Base-by-base conservation (phyloP, 1,140 invertebrate species). In the Bombus terrestris region DNA sequence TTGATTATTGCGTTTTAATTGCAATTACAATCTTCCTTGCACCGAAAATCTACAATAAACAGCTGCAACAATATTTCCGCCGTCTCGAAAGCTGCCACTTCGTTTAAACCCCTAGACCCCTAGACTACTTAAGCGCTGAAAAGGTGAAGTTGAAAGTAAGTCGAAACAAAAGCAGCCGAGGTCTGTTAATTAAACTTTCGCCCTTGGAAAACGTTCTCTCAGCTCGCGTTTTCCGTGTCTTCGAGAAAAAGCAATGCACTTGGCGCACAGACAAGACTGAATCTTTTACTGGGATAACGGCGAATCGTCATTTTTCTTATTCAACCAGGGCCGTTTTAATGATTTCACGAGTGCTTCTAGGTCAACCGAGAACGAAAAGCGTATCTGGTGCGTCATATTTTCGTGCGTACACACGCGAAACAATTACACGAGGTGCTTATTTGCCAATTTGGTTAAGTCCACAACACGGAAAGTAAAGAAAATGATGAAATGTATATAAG, bases 111-210 rank as follows among this genome's bases (percentile, higher is more conserved):
- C 37, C 75, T 13, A 37, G 37, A 32, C 47, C 22, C 47, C 73
- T 57, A 57, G 74, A 59, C 47, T 76, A 37, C 47, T 37, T 76
- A 59, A 59, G 25, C 47, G 53, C 0, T 64, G 35, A 62, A 39
- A 78, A 64, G 57, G 39, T 41, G 57, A 64, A 78, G 75, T 18
- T 78, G 75, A 78, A 78, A 78, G 75, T 78, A 78, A 78, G 57
- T 78, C 57, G 75, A 41, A 78, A 64, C 59, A 78, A 78, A 78
- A 78, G 59, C 75, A 15, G 69, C 8, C 4, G 37, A 2, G 53
- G 74, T 41, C 15, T 41, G 57, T 78, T 78, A 78, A 78, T 78
- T 78, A 78, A 78, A 78, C 57, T 78, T 41, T 32, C 75, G 75
- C 57, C 57, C 75, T 78, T 41, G 75, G 59, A 78, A 59, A 78